A percentile compares a stretch with the other conserved stretches of the same genome.
Evolutionary conservation across 2,888 invertebrate species (phyloP).

Genomic region (Eupithecia dodoneata): DNA sequence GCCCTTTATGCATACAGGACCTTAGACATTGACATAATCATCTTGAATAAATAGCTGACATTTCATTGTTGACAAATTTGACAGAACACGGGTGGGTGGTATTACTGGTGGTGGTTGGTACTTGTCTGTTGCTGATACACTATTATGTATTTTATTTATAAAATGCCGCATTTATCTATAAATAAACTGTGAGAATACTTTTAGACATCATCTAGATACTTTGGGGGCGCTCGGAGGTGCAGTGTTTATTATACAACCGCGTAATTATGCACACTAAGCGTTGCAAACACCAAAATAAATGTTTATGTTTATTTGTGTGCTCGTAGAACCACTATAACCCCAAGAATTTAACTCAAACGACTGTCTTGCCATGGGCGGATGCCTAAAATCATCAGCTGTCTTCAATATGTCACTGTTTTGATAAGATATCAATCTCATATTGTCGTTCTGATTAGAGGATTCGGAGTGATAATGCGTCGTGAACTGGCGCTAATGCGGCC

Average conservation of each 20-base stretch:
- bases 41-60: background rate
- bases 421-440: constrained; percentile 61
- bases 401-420: constrained; percentile 54
- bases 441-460: constrained; percentile 58
- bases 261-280: constrained; percentile 53
- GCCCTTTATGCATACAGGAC: too few species aligned
- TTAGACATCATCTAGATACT: constrained; percentile 68
- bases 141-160: constrained; percentile 67
- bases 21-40: too few species aligned
- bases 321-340: constrained; percentile 32
- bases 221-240: constrained; percentile 62
- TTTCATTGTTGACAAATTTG: background rate
- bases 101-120: background rate
- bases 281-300: constrained; percentile 54
- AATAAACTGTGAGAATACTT: constrained; percentile 72
- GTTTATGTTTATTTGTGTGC: constrained; percentile 53
- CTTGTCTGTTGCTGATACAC: constrained; percentile 14
- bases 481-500: constrained; percentile 52
- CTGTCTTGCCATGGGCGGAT: background rate
- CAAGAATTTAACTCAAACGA: background rate
- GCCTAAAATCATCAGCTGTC: constrained; percentile 35
- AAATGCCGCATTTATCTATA: constrained; percentile 73
- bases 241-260: constrained; percentile 63
- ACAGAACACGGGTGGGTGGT: background rate
- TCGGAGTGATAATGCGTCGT: constrained; percentile 52